Conservation (phyloP, 2,113 vertebrate genomes). For the Neodontobutis hainanensis region DNA sequence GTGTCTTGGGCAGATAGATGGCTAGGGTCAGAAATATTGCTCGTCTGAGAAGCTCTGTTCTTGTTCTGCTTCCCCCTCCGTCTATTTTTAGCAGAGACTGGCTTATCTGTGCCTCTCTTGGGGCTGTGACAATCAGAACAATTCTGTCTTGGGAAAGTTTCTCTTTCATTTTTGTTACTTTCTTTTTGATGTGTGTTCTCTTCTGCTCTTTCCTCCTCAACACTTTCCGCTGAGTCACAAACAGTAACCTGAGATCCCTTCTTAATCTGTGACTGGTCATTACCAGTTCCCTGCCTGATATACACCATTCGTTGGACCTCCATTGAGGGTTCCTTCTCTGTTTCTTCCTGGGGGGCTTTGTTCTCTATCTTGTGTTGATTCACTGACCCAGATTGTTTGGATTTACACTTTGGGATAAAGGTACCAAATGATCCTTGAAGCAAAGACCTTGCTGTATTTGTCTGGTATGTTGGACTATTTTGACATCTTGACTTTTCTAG, state of each 20-base stretch:
- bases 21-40: conserved; percentile 44
- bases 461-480: conserved; percentile 33
- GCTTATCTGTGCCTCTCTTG: conserved; percentile 56
- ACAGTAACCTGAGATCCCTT: conserved; percentile 45
- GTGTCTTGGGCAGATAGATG: not conserved
- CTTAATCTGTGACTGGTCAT: conserved; percentile 67
- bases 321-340: conserved; percentile 27
- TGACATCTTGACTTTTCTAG: conserved; percentile 40
- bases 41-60: conserved; percentile 32
- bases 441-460: conserved; percentile 59
- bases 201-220: conserved; percentile 25
- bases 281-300: conserved; percentile 27
- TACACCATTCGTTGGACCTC: conserved; percentile 38
- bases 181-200: conserved; percentile 29
- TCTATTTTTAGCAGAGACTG: conserved; percentile 54
- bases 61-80: conserved; percentile 61
- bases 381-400: conserved; percentile 32
- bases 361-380: conserved; percentile 45
- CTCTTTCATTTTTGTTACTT: conserved; percentile 34
- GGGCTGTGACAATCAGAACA: conserved; percentile 8
- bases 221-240: conserved; percentile 54
- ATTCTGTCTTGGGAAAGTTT: conserved; percentile 33
- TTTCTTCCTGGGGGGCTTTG: conserved; percentile 27
- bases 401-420: conserved; percentile 71
- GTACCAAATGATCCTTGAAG: conserved; percentile 77